A percentile compares a stretch with the other conserved stretches of the same genome.
Conservation (phyloP, 2,888 invertebrate species). For the Meteorus colon region DNA sequence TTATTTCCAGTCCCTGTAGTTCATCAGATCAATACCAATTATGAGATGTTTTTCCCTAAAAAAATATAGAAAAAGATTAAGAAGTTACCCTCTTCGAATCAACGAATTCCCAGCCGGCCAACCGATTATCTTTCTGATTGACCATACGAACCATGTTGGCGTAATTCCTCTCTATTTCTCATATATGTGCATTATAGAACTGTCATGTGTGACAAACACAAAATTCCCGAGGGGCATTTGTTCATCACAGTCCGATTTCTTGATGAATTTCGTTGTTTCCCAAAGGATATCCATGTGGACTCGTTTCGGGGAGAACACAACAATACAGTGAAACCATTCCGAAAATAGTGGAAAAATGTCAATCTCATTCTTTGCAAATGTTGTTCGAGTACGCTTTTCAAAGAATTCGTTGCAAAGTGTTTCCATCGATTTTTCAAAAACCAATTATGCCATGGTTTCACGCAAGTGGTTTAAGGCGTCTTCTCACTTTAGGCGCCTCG, state of each 20-base stretch:
- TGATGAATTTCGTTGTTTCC: conserved; percentile 22
- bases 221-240: conserved; percentile 48
- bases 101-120: conserved; percentile 47
- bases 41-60: conserved; percentile 32
- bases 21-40: conserved; percentile 37
- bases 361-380: too few species aligned
- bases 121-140: conserved; percentile 58
- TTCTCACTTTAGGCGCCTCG: too few species aligned
- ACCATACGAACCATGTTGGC: conserved; percentile 49
- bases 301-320: too few species aligned
- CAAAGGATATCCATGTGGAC: not conserved
- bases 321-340: too few species aligned
- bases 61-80: conserved; percentile 5
- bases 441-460: too few species aligned
- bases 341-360: too few species aligned
- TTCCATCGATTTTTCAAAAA: too few species aligned
- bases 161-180: conserved; percentile 42
- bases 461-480: too few species aligned
- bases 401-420: too few species aligned
- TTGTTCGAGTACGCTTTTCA: too few species aligned
- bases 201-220: conserved; percentile 17
- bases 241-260: conserved; percentile 49
- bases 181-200: not conserved
- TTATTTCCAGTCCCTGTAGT: not conserved
- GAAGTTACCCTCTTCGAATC: conserved; percentile 48